Conservation (phyloP, 92 coral and sea anemone genomes). For the Palythoa heliodiscus region DNA sequence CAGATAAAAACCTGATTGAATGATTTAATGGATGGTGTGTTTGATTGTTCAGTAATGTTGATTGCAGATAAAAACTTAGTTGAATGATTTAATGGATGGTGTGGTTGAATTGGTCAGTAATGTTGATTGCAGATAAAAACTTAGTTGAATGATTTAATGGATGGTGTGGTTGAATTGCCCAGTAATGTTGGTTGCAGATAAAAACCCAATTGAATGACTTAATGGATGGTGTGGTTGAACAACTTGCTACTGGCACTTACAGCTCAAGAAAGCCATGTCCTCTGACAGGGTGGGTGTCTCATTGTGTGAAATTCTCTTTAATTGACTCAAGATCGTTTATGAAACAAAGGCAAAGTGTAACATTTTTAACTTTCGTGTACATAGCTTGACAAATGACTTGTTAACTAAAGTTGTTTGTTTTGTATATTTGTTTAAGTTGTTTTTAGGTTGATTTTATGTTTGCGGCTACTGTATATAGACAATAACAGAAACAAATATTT, state of each 20-base stretch:
- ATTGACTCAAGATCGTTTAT: no score
- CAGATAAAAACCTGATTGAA: conserved; percentile 21
- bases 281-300: conserved; percentile 69
- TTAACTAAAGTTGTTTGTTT: background rate
- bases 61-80: conserved; percentile 18
- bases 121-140: conserved; percentile 27
- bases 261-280: conserved; percentile 95
- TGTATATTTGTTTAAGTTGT: background rate
- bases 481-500: no score
- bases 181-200: conserved; percentile 21
- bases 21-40: conserved; percentile 93
- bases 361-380: no score
- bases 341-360: no score
- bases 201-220: conserved; percentile 48
- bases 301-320: background rate
- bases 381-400: no score
- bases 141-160: conserved; percentile 68
- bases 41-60: conserved; percentile 22
- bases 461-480: no score
- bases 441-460: no score
- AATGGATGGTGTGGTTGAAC: conserved; percentile 92
- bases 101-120: conserved; percentile 52
- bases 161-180: conserved; percentile 71
- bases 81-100: conserved; percentile 84
- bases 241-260: conserved; percentile 90